Base-by-base conservation (phyloP, 2,797 vertebrate species). In the Hydrocynus forskahlii region DNA sequence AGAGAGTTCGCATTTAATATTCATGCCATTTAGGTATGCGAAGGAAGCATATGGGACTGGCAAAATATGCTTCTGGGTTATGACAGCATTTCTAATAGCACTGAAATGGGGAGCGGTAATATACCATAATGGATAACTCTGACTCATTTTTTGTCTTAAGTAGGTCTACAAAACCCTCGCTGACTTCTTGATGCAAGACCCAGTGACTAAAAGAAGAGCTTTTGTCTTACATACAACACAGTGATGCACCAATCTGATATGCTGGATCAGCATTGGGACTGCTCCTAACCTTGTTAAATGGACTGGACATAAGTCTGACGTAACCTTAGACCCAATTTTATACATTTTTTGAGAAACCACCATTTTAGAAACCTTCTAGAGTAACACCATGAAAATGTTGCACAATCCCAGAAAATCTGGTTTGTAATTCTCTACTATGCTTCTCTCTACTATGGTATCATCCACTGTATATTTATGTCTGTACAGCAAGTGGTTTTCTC, bases 1-100 rank as follows among this genome's bases (percentile, higher is more conserved):
- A 73, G 40, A 52, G 43, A 50, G 74, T 59, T 48, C 43, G 57
- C 50, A 59, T 82, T 82, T 78, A 78, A 78, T 74, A 82, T 82
- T 82, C 81, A 78, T 48, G 38, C 54, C 35, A 2, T 62, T 76
- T 70, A 70, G 80, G 48, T 74, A 48, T 78, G 70, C 59, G 6
- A 71, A 54, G 52, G 48, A 77, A 76, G 74, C 59, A 76, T 76
- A 63, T 64, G 43, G 69, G 48, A 8, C 23, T 71, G 21, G 68
- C 45, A 71, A 71, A 71, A 52, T 52, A 71, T 63, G 43, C 70
- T 55, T 73, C 21, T 57, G 4, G 25, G 52, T 57, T 40, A 40
- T 57, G 52, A 35, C 29, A 21, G 29, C 25, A 73, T 38, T 73
- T 12, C 23, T 40, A 73, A 57, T 35, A 73, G 52, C 52, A 73